phyloP scores from a whole-genome alignment of 2,113 vertebrate species.

The Eretmochelys imbricata region DNA sequence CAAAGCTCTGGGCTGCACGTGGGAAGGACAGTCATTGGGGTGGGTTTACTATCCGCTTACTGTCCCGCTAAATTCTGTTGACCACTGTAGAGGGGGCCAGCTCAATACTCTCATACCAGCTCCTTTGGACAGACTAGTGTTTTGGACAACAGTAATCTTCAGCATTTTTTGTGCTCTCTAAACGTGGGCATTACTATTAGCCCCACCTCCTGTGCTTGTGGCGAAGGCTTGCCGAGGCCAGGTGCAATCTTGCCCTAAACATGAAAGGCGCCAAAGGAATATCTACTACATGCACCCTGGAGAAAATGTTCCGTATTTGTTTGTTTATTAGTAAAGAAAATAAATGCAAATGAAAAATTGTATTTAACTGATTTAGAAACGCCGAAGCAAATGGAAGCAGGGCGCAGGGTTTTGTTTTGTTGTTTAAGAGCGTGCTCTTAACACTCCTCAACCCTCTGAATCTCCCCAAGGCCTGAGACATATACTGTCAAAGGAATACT shows the following conservation, averaged over 20 bases:
- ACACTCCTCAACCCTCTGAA: background rate
- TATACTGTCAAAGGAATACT: background rate
- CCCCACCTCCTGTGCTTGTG: background rate
- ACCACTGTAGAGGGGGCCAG: background rate
- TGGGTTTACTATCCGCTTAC: background rate
- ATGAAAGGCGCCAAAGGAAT: background rate
- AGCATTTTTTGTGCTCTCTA: background rate
- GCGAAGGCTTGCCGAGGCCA: background rate
- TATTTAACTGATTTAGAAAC: background rate
- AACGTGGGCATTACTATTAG: background rate
- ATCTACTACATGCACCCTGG: background rate
- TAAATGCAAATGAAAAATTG: background rate
- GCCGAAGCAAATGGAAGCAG: background rate
- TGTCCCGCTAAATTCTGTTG: background rate
- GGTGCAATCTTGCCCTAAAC: background rate
- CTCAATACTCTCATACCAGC: background rate
- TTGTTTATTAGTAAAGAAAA: background rate
- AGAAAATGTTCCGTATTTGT: background rate
- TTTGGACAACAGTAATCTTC: background rate
- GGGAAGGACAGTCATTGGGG: conserved; percentile 8
- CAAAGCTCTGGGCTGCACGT: background rate
- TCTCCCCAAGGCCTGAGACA: background rate
- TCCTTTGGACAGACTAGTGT: background rate
- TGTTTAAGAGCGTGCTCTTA: background rate
- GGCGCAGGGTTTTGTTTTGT: background rate